Evolutionary conservation across 2,113 vertebrate species (phyloP).

Genomic region (Hippopotamus amphibius): DNA sequence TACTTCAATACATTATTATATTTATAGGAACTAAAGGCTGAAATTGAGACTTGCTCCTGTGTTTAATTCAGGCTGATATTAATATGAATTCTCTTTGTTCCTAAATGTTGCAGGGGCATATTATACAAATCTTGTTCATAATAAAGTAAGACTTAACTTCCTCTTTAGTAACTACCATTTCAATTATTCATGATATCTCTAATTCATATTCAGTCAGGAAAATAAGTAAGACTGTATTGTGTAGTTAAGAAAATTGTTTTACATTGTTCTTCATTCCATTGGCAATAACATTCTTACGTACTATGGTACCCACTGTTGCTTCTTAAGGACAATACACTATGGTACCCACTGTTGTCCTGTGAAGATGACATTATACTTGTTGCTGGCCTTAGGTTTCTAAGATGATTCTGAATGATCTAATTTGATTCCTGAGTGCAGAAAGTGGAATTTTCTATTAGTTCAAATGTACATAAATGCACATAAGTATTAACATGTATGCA

Average conservation of each 20-base stretch:
- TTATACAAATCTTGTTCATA: slow-evolving; percentile 29
- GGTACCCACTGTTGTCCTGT: background rate
- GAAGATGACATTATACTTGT: background rate
- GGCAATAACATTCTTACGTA: background rate
- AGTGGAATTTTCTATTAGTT: background rate
- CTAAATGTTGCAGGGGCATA: background rate
- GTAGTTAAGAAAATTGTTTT: background rate
- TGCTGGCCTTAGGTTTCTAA: background rate
- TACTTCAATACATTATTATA: background rate
- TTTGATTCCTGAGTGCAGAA: background rate
- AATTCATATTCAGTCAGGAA: slow-evolving; percentile 48
- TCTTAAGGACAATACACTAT: background rate
- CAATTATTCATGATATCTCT: background rate
- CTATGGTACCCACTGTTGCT: background rate
- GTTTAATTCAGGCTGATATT: slow-evolving; percentile 32
- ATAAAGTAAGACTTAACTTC: background rate
- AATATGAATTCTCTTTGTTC: slow-evolving; percentile 32
- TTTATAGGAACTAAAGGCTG: background rate
- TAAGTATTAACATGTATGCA: background rate
- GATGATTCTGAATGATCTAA: background rate
- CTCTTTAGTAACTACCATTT: slow-evolving; percentile 38
- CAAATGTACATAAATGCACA: background rate
- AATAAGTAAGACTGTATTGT: background rate
- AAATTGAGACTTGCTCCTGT: background rate
- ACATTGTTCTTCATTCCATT: background rate